Evolutionary conservation across 2,797 vertebrate genomes (phyloP).

Genomic region (Acomys russatus): DNA sequence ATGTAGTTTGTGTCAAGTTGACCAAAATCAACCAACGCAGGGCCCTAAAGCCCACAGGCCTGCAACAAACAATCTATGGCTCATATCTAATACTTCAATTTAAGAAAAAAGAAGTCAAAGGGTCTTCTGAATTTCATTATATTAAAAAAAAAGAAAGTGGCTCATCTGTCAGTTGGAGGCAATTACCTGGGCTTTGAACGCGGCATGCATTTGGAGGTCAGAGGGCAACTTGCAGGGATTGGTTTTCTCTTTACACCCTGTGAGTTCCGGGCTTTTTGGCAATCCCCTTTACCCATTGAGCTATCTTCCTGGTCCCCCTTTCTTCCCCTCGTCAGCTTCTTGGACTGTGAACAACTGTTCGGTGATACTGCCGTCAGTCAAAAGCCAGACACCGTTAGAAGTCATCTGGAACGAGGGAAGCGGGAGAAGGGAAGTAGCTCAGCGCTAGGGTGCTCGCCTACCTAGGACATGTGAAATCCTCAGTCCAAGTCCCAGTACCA

Average conservation of each 20-base stretch:
- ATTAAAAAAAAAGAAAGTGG: background rate
- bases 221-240: background rate
- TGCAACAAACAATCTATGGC: conserved; percentile 51
- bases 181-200: conserved; percentile 22
- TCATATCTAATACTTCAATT: background rate
- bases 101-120: conserved; percentile 11
- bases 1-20: background rate
- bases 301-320: background rate
- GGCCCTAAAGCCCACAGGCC: background rate
- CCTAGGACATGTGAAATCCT: background rate
- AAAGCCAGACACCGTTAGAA: background rate
- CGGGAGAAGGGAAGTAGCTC: background rate
- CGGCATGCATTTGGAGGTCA: background rate
- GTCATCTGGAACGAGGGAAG: background rate
- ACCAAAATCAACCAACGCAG: background rate
- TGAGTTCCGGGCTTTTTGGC: background rate
- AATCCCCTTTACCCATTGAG: background rate
- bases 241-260: background rate
- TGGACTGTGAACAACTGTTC: conserved; percentile 25
- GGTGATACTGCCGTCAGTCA: background rate
- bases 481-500: background rate
- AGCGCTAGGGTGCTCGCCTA: background rate
- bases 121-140: conserved; percentile 34
- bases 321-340: conserved; percentile 9
- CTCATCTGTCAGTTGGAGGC: background rate